A percentile compares a stretch with the other conserved stretches of the same genome.
Conservation (phyloP, 2,797 vertebrate species). For the Mionectes olivaceus region DNA sequence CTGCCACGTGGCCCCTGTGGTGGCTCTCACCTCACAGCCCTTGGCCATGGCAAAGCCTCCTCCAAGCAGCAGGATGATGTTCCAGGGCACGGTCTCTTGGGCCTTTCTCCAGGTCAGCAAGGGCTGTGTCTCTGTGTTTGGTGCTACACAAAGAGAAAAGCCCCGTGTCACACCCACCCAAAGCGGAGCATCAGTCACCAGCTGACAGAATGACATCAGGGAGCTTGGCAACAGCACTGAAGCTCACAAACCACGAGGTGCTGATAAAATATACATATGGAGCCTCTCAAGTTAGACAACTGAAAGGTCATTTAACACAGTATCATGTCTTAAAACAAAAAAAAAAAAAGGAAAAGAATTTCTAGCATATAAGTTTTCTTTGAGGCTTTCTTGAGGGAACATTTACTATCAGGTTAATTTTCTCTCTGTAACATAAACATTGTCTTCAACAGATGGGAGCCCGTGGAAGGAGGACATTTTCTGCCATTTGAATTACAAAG, state of each 20-base stretch:
- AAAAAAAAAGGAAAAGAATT: neutral
- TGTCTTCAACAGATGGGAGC: neutral
- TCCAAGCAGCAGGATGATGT: slow-evolving; percentile 93
- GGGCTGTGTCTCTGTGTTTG: slow-evolving; percentile 86
- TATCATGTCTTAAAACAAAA: neutral
- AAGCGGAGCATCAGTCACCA: neutral
- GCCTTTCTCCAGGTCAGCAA: slow-evolving; percentile 93
- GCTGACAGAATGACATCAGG: neutral
- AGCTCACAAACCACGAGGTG: neutral
- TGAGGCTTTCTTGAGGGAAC: neutral
- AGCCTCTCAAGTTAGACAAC: neutral
- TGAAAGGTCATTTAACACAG: neutral
- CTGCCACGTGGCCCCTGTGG: rapidly evolving
- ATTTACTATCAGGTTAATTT: neutral
- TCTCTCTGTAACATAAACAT: neutral
- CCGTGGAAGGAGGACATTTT: neutral
- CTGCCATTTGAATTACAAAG: neutral
- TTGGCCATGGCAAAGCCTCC: slow-evolving; percentile 98
- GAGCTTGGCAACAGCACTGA: neutral
- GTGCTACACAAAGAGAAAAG: slow-evolving; percentile 76
- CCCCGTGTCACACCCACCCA: neutral
- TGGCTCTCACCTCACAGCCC: slow-evolving; percentile 89
- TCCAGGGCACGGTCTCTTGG: slow-evolving; percentile 94
- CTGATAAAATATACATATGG: neutral
- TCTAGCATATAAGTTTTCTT: neutral